These are phyloP conservation scores for Orthonychiurus folsomi DNA, from an alignment of 2,888 invertebrate species.

Conservation along the genomic window DNA sequence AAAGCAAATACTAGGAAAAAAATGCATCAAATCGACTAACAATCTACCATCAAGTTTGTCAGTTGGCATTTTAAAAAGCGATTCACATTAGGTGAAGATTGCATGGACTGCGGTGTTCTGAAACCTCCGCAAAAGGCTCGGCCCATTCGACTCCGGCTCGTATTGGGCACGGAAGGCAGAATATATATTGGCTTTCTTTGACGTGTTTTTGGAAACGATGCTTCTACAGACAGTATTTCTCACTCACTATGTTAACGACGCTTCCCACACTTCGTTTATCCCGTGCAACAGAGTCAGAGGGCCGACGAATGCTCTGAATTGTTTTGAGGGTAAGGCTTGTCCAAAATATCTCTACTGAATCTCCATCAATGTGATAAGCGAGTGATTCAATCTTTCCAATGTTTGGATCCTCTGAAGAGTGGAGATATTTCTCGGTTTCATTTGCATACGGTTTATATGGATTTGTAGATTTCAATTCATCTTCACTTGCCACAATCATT, in stretches of 20 bases:
- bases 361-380: conserved; percentile 43
- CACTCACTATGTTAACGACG: conserved; percentile 17
- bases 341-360: conserved; percentile 30
- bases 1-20: no score
- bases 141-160: no score
- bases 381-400: conserved; percentile 51
- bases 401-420: conserved; percentile 41
- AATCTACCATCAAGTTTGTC: no score
- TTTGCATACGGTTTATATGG: conserved; percentile 53
- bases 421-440: conserved; percentile 43
- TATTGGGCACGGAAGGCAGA: no score
- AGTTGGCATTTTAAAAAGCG: no score
- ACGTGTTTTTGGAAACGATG: no score
- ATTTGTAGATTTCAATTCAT: conserved; percentile 54
- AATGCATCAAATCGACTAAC: no score
- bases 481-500: conserved; percentile 57
- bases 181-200: no score
- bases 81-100: no score
- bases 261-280: conserved; percentile 14
- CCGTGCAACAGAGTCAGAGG: background rate
- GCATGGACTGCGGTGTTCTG: no score
- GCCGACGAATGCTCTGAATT: conserved; percentile 25
- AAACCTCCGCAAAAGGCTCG: no score
- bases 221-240: no score
- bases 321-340: conserved; percentile 26